Conservation (phyloP, 2,797 vertebrate genomes). For the Adrianichthys oophorus region DNA sequence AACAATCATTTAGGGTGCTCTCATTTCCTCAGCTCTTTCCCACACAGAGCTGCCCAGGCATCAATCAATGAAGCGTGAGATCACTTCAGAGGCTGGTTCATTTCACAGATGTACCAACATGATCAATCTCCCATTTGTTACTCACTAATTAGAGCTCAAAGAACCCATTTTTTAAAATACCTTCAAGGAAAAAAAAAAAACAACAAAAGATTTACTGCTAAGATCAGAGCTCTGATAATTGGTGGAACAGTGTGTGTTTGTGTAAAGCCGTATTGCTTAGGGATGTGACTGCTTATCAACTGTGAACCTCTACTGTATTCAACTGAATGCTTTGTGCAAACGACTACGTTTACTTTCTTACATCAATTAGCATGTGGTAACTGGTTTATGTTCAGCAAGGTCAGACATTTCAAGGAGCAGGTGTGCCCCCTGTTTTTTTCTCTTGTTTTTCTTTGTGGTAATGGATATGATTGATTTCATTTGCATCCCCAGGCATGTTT, state of each 20-base stretch:
- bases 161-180: constrained; percentile 44
- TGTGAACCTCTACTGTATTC: constrained; percentile 9
- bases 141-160: constrained; percentile 70
- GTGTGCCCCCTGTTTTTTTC: constrained; percentile 25
- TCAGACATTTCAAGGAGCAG: constrained; percentile 56
- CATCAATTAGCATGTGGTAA: constrained; percentile 65
- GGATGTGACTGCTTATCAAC: constrained; percentile 22
- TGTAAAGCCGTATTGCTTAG: constrained; percentile 22
- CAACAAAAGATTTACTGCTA: constrained; percentile 46
- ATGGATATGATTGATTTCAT: constrained; percentile 56
- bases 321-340: constrained; percentile 12
- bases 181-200: constrained; percentile 34
- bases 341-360: constrained; percentile 19
- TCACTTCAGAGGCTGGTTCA: constrained; percentile 77
- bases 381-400: constrained; percentile 63
- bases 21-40: constrained; percentile 50
- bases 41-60: constrained; percentile 40
- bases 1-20: constrained; percentile 7
- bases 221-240: constrained; percentile 60
- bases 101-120: constrained; percentile 75
- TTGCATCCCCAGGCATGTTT: constrained; percentile 46
- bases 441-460: constrained; percentile 18
- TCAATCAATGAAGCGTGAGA: constrained; percentile 75
- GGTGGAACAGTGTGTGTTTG: constrained; percentile 25
- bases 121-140: constrained; percentile 75